Evolutionary conservation across 2,797 vertebrate species (phyloP).

Genomic region (Chiroxiphia lanceolata): DNA sequence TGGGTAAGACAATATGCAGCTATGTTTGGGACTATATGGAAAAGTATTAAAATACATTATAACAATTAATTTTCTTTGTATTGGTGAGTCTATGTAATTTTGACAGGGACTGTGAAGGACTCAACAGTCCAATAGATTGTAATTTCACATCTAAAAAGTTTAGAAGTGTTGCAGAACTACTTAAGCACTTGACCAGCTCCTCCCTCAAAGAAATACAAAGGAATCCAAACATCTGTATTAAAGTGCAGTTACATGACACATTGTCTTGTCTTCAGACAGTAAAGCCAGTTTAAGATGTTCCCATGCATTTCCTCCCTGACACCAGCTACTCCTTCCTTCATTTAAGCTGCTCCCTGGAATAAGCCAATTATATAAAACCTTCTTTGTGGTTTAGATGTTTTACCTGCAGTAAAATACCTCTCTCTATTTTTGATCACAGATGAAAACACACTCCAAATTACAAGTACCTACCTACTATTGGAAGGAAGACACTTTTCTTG

Average conservation of each 20-base stretch:
- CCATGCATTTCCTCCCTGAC: background rate
- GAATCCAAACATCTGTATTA: conserved; percentile 7
- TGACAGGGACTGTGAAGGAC: background rate
- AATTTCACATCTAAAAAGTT: background rate
- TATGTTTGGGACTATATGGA: background rate
- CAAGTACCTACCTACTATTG: background rate
- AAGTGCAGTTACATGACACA: background rate
- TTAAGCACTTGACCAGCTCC: background rate
- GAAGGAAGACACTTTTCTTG: background rate
- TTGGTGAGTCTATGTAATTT: background rate
- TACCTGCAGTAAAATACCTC: background rate
- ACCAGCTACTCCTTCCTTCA: background rate
- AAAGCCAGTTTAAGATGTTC: background rate
- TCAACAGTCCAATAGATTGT: background rate
- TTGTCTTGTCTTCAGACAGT: background rate
- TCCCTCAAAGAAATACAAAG: background rate
- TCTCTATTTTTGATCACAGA: background rate
- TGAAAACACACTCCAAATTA: background rate
- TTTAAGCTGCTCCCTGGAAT: background rate
- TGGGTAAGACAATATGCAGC: background rate
- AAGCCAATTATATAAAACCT: background rate
- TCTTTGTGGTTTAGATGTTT: background rate
- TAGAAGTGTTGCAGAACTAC: background rate
- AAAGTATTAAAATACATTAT: background rate
- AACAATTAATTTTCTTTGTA: background rate